Base-by-base conservation (phyloP, 2,797 vertebrate species). In the Phalanger gymnotis region DNA sequence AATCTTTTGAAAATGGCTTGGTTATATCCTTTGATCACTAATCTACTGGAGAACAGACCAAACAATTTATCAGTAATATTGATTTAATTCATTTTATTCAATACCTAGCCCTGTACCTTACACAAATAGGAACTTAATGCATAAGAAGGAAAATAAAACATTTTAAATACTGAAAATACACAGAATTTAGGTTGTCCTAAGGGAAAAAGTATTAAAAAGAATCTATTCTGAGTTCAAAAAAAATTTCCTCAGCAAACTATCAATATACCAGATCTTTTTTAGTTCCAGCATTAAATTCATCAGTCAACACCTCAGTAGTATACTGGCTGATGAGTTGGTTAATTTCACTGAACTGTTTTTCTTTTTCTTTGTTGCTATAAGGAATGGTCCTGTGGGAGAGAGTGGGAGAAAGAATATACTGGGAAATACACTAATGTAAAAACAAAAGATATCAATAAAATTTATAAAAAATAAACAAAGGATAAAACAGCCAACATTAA, bases 71-170 rank as follows among this genome's bases (percentile, higher is more conserved):
- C 22, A 51, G 28, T 87, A 47, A 51, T 27, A 87, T 87, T 87
- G 40, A 92, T 55, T 90, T 53, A 66, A 93, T 3, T n/a, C 31
- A 54, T 25, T n/a, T 27, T 6, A 52, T 51, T 90, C 28, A 51
- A 27, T 27, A 25, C 73, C 47, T 91, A 51, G 34, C 91, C 61
- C n/a, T 93, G 2, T n/a, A 53, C 10, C 0, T 0, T 91, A 58
- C 56, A 94, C 52, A 90, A 52, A 53, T 53, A 92, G 95, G 52
- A n/a, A 92, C 7, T 92, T 92, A 54, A 90, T 13, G 47, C 34
- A 56, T 4, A 40, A 89, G 25, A 89, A 51, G 51, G 93, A 12
- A 13, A 53, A 4, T 54, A 81, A 57, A 54, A 16, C 30, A 28
- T 55, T 56, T 58, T 54, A 10, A 54, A 28, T 47, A 25, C 55